phyloP scores from a whole-genome alignment of 2,888 invertebrate genomes.

The Resseliella maxima region DNA sequence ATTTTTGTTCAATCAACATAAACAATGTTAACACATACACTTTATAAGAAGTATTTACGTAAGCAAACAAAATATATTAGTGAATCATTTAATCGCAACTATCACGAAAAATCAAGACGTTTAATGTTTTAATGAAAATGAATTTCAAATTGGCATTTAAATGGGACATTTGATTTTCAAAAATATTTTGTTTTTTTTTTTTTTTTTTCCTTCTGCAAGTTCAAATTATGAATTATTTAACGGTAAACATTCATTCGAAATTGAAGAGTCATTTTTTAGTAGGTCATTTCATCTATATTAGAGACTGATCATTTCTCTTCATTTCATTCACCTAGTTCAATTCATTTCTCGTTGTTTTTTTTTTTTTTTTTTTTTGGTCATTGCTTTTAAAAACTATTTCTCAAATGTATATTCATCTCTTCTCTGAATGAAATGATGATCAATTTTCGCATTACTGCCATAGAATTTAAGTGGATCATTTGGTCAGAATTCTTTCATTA shows the following conservation, averaged over 20 bases:
- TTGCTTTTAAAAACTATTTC: neutral
- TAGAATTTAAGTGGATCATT: neutral
- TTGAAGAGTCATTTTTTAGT: neutral
- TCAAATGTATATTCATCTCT: neutral
- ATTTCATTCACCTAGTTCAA: conserved; percentile 7
- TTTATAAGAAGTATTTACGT: neutral
- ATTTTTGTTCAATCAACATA: neutral
- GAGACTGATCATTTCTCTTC: conserved; percentile 38
- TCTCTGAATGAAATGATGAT: neutral
- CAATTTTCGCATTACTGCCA: neutral
- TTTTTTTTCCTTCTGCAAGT: neutral
- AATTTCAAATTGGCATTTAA: neutral
- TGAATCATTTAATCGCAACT: conserved; percentile 39
- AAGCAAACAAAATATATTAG: neutral
- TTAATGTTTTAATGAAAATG: neutral
- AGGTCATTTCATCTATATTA: neutral
- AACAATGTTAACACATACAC: conserved; percentile 32
- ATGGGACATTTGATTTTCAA: neutral
- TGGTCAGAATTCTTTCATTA: neutral
- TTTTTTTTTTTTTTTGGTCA: too few relatives aligned
- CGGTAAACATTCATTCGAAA: neutral
- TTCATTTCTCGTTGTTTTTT: neutral
- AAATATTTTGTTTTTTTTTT: too few relatives aligned
- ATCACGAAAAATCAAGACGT: neutral
- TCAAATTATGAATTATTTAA: neutral